Conservation (phyloP, 2,113 vertebrate genomes). For the Pelobates fuscus region DNA sequence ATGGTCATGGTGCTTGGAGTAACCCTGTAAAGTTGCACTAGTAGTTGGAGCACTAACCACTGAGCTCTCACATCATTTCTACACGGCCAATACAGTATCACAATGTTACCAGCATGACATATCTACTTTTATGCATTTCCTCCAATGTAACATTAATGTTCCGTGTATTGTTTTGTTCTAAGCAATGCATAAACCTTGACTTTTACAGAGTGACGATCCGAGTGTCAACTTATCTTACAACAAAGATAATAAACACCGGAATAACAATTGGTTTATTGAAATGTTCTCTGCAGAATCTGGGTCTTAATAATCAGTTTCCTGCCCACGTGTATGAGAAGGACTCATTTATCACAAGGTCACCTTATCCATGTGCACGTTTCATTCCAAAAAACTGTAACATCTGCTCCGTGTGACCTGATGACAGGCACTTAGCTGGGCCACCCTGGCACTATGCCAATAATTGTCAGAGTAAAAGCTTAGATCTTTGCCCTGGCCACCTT, state of each 20-base stretch:
- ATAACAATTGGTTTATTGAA: background rate
- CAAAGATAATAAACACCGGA: background rate
- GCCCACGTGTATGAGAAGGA: background rate
- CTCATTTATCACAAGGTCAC: background rate
- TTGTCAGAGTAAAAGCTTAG: background rate
- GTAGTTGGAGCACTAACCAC: too few species aligned
- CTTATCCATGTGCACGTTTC: background rate
- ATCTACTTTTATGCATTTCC: too few species aligned
- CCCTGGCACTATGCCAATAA: background rate
- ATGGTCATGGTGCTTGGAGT: too few species aligned
- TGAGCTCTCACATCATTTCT: too few species aligned
- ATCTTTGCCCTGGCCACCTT: background rate
- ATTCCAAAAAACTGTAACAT: background rate
- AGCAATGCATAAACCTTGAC: too few species aligned
- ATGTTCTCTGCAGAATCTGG: background rate
- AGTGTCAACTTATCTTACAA: too few species aligned
- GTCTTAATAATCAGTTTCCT: background rate
- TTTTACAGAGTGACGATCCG: too few species aligned
- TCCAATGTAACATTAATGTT: too few species aligned
- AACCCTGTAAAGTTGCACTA: too few species aligned
- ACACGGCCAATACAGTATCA: too few species aligned
- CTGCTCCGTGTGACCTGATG: background rate
- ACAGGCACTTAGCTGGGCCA: background rate
- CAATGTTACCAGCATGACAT: too few species aligned
- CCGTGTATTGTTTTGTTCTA: too few species aligned